Conservation (phyloP, 2,113 vertebrate species). For the Coregonus clupeaformis region DNA sequence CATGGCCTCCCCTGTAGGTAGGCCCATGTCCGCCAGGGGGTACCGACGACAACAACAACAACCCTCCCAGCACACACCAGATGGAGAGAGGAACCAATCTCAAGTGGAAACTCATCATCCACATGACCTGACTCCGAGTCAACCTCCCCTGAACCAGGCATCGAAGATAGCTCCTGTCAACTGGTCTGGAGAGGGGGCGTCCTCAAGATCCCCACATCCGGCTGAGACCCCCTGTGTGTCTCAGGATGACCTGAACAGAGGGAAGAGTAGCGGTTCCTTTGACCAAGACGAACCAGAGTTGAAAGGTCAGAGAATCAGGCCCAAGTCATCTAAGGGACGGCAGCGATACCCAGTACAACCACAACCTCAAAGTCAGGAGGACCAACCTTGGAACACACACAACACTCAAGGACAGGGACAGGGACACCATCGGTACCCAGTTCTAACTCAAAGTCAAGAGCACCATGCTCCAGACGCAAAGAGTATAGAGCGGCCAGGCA, state of each 20-base stretch:
- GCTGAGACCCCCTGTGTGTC: background rate
- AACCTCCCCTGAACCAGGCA: background rate
- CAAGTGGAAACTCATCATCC: background rate
- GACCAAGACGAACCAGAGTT: background rate
- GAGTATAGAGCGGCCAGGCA: background rate
- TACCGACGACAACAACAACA: background rate
- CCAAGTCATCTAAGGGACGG: background rate
- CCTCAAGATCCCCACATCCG: background rate
- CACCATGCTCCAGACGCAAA: background rate
- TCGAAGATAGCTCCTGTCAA: background rate
- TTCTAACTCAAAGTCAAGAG: no score
- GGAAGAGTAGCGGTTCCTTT: background rate
- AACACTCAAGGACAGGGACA: no score
- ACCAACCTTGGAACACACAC: no score
- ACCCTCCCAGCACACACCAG: background rate
- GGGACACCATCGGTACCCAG: background rate
- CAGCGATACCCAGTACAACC: background rate
- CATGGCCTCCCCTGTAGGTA: background rate
- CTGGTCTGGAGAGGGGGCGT: background rate
- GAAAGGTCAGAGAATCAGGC: background rate
- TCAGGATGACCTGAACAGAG: background rate
- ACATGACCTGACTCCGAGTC: background rate
- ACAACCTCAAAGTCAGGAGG: background rate
- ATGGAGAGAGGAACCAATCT: background rate
- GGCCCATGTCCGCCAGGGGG: constrained; percentile 5